phyloP scores from a whole-genome alignment of 2,113 vertebrate species.

The Phalacrocorax pelagicus region DNA sequence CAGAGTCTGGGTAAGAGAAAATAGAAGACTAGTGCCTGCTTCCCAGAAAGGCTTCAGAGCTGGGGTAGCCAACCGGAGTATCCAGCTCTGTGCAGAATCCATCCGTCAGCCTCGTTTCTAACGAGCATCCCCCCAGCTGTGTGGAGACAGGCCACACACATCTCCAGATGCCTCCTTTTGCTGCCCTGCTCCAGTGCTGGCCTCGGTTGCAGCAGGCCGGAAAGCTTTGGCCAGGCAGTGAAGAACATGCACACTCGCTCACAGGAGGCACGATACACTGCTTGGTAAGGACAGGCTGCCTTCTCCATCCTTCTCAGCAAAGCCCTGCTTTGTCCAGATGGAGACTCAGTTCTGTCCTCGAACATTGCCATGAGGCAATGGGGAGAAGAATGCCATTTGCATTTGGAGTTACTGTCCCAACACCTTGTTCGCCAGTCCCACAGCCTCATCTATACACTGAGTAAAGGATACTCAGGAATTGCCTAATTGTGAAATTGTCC shows the following conservation, averaged over 20 bases:
- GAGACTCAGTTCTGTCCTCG: background rate
- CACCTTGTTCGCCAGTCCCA: background rate
- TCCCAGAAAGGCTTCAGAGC: background rate
- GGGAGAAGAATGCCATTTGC: background rate
- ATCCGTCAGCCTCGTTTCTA: background rate
- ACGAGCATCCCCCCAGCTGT: background rate
- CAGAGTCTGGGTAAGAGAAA: background rate
- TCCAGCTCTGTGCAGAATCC: background rate
- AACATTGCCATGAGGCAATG: background rate
- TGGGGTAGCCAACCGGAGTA: background rate
- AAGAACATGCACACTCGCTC: background rate
- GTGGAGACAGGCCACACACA: background rate
- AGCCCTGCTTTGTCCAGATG: background rate
- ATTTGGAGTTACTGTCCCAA: background rate
- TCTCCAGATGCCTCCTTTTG: background rate
- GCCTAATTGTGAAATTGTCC: background rate
- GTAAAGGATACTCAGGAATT: background rate
- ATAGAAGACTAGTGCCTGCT: background rate
- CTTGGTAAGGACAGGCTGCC: background rate
- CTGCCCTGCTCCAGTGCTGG: background rate
- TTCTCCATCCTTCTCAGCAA: background rate
- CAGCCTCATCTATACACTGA: rapidly evolving
- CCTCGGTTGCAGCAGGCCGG: background rate
- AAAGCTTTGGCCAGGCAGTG: background rate
- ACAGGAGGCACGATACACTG: rapidly evolving